Percentiles rank a stretch among this genome's conserved stretches.
phyloP scores from a whole-genome alignment of 2,797 vertebrate genomes.

The Hypotaenidia philippensis region DNA sequence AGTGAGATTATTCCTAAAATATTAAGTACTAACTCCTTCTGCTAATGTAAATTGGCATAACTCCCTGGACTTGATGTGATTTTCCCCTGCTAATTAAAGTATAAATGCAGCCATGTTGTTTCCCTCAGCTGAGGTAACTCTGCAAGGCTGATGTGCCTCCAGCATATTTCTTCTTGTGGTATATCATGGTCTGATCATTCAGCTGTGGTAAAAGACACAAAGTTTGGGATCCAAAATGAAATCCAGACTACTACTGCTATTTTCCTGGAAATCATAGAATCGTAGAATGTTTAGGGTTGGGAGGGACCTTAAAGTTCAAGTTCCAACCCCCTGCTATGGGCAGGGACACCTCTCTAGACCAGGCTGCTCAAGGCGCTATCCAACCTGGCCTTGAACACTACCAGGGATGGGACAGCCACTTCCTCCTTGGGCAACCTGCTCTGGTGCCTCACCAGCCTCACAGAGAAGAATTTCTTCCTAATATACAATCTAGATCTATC shows the following conservation, averaged over 20 bases:
- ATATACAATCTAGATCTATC: no score
- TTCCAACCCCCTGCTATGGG: no score
- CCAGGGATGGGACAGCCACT: no score
- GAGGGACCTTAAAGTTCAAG: no score
- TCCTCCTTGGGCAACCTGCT: no score
- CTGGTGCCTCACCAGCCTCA: no score
- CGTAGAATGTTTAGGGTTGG: no score
- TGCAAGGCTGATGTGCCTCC: neutral
- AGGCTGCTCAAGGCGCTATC: no score
- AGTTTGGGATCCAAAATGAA: neutral
- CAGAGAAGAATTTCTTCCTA: no score
- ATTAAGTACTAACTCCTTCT: neutral
- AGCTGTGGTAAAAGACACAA: neutral
- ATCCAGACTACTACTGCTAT: neutral
- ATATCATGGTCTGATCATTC: accelerated
- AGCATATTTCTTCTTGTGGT: neutral
- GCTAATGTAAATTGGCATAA: neutral
- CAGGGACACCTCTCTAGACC: no score
- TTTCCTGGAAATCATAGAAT: neutral
- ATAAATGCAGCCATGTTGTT: neutral
- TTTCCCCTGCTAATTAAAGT: neutral
- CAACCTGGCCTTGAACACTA: no score
- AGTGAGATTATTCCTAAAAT: conserved; percentile 8
- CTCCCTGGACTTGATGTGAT: neutral
- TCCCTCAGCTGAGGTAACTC: neutral